Conservation (phyloP, 2,113 vertebrate genomes). For the Xenotilapia longispinis region DNA sequence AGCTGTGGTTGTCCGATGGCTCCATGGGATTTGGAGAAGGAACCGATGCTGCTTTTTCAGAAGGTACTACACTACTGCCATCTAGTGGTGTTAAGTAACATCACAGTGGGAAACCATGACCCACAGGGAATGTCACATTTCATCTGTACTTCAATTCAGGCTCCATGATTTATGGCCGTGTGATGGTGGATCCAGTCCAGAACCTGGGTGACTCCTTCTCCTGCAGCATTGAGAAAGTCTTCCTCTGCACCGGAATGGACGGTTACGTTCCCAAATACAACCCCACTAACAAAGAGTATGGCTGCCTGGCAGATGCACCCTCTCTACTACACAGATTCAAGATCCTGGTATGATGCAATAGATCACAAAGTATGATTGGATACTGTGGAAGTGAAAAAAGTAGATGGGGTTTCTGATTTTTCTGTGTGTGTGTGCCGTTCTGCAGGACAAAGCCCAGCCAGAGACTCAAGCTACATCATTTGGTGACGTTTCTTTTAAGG, state of each 20-base stretch:
- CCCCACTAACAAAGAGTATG: constrained; percentile 68
- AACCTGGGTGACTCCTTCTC: constrained; percentile 76
- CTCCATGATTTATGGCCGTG: constrained; percentile 64
- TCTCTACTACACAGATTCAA: constrained; percentile 77
- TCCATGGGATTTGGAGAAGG: constrained; percentile 81
- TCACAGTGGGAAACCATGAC: background rate
- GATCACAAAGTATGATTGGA: background rate
- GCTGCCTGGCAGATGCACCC: constrained; percentile 70
- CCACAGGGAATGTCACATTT: background rate
- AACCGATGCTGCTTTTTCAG: constrained; percentile 74
- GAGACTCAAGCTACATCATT: constrained; percentile 69
- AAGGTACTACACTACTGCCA: constrained; percentile 63
- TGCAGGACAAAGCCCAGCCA: constrained; percentile 75
- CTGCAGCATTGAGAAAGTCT: constrained; percentile 76
- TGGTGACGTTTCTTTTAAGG: constrained; percentile 66
- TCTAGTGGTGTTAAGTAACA: background rate
- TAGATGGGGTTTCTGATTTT: background rate
- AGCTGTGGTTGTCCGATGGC: constrained; percentile 79
- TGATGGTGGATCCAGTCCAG: constrained; percentile 78
- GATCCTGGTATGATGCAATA: constrained; percentile 62
- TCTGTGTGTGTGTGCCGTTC: background rate
- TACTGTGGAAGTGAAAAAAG: background rate
- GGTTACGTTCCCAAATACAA: constrained; percentile 76
- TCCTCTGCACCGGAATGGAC: constrained; percentile 76
- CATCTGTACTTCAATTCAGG: constrained; percentile 30